Evolutionary conservation across 2,888 invertebrate species (phyloP).

Genomic region (Drosophila kuntzei): DNA sequence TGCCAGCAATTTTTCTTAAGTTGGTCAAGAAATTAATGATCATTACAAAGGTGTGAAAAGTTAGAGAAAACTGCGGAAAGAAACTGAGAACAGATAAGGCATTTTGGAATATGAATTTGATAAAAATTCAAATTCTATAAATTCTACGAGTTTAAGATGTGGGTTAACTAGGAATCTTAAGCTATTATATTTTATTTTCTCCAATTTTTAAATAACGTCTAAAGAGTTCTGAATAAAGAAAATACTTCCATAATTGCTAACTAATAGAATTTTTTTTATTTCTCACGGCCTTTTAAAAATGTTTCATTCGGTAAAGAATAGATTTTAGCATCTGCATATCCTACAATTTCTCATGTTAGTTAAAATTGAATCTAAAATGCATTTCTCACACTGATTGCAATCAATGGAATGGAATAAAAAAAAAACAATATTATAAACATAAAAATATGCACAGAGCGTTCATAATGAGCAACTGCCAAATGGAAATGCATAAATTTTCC

Average conservation of each 20-base stretch:
- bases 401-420: slow-evolving; percentile 30
- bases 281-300: slow-evolving; percentile 1
- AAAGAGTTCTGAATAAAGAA: neutral
- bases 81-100: neutral
- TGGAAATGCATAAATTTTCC: slow-evolving; percentile 64
- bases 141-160: neutral
- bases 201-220: no score
- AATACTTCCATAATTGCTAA: neutral
- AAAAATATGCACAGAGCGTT: slow-evolving; percentile 41
- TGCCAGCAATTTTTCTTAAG: slow-evolving; percentile 5
- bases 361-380: slow-evolving; percentile 3
- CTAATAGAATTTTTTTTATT: neutral
- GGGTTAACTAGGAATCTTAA: no score
- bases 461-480: slow-evolving; percentile 40
- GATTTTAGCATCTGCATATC: neutral
- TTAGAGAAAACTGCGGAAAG: neutral
- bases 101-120: no score
- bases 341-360: slow-evolving; percentile 1
- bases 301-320: neutral
- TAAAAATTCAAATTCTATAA: no score
- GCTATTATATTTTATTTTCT: no score
- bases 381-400: slow-evolving; percentile 71
- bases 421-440: slow-evolving; percentile 26
- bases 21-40: slow-evolving; percentile 43
- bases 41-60: neutral